These are phyloP conservation scores for Nycticryphes semicollaris DNA, from an alignment of 2,113 vertebrate genomes.

Conservation along the genomic window DNA sequence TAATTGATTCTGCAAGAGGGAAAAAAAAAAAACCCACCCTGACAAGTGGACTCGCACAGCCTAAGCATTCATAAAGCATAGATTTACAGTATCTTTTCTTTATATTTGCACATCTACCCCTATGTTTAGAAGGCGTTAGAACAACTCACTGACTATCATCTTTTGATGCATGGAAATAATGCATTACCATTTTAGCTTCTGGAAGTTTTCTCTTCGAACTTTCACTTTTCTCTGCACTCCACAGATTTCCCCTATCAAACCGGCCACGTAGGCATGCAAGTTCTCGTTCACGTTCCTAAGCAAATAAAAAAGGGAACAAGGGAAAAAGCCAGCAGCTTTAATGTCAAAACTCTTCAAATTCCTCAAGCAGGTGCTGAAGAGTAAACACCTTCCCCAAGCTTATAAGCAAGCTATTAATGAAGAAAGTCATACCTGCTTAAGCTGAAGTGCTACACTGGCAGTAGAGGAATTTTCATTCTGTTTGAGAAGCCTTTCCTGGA, in stretches of 20 bases:
- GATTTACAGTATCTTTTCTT: neutral
- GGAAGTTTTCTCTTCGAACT: constrained; percentile 44
- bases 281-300: constrained; percentile 90
- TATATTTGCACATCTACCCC: neutral
- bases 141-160: neutral
- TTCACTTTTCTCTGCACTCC: constrained; percentile 74
- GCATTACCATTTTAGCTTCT: constrained; percentile 74
- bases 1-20: neutral
- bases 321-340: neutral
- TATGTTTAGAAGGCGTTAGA: neutral
- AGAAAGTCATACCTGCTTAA: constrained; percentile 82
- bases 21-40: neutral
- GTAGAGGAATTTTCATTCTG: constrained; percentile 80
- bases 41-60: rapidly evolving
- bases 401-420: neutral
- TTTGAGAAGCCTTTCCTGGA: constrained; percentile 84
- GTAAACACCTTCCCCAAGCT: neutral
- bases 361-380: neutral
- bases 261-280: constrained; percentile 86
- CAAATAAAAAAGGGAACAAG: neutral
- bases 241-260: constrained; percentile 85
- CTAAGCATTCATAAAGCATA: neutral
- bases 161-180: neutral
- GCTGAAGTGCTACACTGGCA: constrained; percentile 81
- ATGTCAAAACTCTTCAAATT: neutral